Evolutionary conservation across 2,888 invertebrate species (phyloP), one percentile per base, ranked within the genome.

Genomic region (Horisme vitalbata): DNA sequence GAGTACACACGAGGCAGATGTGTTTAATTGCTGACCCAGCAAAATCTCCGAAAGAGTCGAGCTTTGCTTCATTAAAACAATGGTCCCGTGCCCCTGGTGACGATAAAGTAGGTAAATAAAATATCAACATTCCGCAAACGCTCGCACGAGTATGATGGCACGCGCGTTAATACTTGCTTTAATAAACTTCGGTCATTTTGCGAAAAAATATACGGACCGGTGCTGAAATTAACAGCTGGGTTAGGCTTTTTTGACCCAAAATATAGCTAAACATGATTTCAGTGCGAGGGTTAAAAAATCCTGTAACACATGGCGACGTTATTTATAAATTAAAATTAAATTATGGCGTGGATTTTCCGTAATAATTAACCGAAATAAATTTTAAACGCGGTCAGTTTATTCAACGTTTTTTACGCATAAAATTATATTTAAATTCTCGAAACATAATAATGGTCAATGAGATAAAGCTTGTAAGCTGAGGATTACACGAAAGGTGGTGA

Each of bases 21-120:
- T 82, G 79, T 79, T 84, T 85, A 85, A 89, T 86, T 83, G 83
- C 83, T 79, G 80, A 81, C 76, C 84, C 82, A 69, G 75, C 80
- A 76, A 76, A 79, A 85, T 80, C 80, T 75, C 73, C 59, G 68
- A 75, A 81, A 81, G 77, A 83, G 79, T 79, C 66, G 69, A 73
- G 80, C 74, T 83, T 78, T 12, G 39, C 74, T 81, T 83, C 82
- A 81, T 72, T 69, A 72, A 78, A 74, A 72, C 71, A 79, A 75
- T 71, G 69, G 68, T 61, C 65, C 60, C 63, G 62, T 59, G 68
- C 65, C 68, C 71, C 68, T 55, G 65, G 65, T 72, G 61, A 61
- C 74, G 67, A 75, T 81, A 79, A 83, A 84, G 76, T 44, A 44
- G 21, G 38, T 83, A 74, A 81, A 86, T 85, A 84, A 86, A 85